Conservation (phyloP, 2,797 vertebrate genomes). For the Urocyon cinereoargenteus region DNA sequence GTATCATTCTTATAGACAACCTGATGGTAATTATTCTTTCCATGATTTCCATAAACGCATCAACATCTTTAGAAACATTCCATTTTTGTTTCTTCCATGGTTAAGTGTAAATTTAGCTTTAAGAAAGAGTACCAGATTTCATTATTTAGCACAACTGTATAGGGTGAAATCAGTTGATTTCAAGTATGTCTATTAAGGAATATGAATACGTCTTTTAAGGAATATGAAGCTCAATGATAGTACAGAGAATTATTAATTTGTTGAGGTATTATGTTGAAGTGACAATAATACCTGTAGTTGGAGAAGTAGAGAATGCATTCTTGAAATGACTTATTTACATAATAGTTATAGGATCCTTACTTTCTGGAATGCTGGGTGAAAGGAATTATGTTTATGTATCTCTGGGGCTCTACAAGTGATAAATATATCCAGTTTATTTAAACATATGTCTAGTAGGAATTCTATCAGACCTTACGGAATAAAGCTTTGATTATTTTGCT, state of each 20-base stretch:
- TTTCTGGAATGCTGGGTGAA: not conserved
- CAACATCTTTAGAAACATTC: slow-evolving; percentile 55
- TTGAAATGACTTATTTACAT: slow-evolving; percentile 21
- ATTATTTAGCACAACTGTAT: slow-evolving; percentile 4
- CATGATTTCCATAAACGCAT: slow-evolving; percentile 45
- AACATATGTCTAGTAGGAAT: not conserved
- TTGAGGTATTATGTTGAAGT: slow-evolving; percentile 46
- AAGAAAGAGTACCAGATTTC: not conserved
- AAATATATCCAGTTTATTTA: not conserved
- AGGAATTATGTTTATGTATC: not conserved
- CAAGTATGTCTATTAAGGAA: not conserved
- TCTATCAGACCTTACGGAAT: not conserved
- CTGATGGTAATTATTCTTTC: slow-evolving; percentile 93
- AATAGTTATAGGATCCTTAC: not conserved
- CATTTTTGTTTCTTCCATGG: slow-evolving; percentile 48
- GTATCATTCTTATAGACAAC: slow-evolving; percentile 98
- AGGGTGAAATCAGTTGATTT: not conserved
- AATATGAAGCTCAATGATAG: not conserved
- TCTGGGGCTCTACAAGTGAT: not conserved
- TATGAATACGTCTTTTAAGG: not conserved
- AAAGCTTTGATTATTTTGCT: slow-evolving; percentile 1
- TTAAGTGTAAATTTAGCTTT: slow-evolving; percentile 37
- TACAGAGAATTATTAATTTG: not conserved
- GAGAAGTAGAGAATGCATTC: not conserved
- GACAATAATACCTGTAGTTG: not conserved